Percentiles rank a stretch among this genome's conserved stretches.
phyloP scores from a whole-genome alignment of 2,797 vertebrate genomes.

The Capromys pilorides region DNA sequence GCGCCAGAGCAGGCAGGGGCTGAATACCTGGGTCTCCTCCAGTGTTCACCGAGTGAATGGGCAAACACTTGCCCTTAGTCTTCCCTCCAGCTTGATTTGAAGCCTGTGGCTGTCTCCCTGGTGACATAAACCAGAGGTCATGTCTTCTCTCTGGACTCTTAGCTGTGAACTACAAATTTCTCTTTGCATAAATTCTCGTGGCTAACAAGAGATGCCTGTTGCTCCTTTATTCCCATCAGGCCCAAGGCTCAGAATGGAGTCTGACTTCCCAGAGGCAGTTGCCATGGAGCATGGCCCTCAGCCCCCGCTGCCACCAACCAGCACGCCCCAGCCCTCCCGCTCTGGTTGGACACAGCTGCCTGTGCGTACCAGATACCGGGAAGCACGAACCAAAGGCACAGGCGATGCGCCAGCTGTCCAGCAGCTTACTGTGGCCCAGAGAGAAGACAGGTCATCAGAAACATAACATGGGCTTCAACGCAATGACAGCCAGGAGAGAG shows the following conservation, averaged over 20 bases:
- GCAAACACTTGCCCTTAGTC: not conserved
- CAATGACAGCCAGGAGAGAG: not conserved
- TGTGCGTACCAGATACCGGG: not conserved
- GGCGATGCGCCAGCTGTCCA: not conserved
- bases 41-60: not conserved
- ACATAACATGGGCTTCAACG: not conserved
- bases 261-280: not conserved
- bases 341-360: not conserved
- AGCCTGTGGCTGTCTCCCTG: constrained; percentile 31
- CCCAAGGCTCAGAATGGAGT: not conserved
- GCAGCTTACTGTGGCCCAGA: not conserved
- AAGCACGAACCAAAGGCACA: not conserved
- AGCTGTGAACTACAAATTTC: not conserved
- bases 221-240: not conserved
- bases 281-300: not conserved
- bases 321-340: not conserved
- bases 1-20: not conserved
- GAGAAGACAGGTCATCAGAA: not conserved
- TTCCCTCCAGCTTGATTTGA: constrained; percentile 23
- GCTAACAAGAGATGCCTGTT: not conserved
- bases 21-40: not conserved
- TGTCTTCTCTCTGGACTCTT: constrained; percentile 43
- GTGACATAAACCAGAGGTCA: constrained; percentile 5
- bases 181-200: constrained; percentile 19
- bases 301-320: not conserved